Conservation (phyloP, 2,797 vertebrate species). For the Argyrosomus regius region DNA sequence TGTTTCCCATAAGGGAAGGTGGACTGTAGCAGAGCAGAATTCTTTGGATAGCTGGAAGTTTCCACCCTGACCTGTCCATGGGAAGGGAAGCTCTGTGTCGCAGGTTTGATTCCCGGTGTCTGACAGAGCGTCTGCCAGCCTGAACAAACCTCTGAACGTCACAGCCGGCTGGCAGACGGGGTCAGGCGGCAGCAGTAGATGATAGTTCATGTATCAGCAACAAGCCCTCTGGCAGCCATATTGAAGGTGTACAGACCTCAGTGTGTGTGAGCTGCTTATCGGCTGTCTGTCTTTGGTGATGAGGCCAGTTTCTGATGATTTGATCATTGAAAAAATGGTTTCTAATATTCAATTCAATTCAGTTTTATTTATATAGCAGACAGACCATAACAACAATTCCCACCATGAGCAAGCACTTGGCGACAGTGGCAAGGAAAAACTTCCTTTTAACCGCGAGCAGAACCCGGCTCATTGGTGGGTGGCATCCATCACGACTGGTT, state of each 20-base stretch:
- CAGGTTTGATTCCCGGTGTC: constrained; percentile 58
- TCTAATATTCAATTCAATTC: neutral
- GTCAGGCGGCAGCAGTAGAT: constrained; percentile 3
- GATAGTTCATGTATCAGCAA: neutral
- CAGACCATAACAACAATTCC: too few species aligned
- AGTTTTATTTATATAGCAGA: too few species aligned
- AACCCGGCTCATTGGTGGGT: too few species aligned
- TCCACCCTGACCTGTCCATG: constrained; percentile 55
- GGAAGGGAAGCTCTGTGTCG: constrained; percentile 35
- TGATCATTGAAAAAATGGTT: neutral
- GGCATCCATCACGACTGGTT: too few species aligned
- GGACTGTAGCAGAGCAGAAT: constrained; percentile 50
- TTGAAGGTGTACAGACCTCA: constrained; percentile 2
- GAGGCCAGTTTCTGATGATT: neutral
- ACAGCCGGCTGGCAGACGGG: constrained; percentile 51
- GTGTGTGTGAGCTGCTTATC: constrained; percentile 23
- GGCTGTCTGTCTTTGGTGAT: neutral
- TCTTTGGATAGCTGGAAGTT: constrained; percentile 74
- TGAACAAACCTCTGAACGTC: constrained; percentile 28
- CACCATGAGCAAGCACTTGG: too few species aligned
- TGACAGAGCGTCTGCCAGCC: constrained; percentile 48
- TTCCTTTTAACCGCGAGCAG: too few species aligned
- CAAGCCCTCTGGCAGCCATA: constrained; percentile 33
- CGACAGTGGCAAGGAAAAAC: too few species aligned
- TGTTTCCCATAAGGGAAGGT: constrained; percentile 46